phyloP scores from a whole-genome alignment of 92 coral and sea anemone genomes.

The Palythoa grandis region DNA sequence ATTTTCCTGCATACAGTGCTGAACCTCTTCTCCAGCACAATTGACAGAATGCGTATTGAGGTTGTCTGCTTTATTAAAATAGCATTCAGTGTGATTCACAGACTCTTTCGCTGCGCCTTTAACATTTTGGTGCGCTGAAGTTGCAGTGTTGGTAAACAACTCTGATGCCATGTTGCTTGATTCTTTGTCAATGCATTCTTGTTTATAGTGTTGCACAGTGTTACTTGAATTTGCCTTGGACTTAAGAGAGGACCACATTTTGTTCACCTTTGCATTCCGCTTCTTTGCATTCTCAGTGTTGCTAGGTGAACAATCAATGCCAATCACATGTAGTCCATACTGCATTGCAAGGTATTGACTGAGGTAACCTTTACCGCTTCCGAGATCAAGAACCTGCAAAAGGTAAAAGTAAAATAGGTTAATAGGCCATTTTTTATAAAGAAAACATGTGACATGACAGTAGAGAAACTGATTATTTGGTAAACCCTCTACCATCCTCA shows the following conservation, averaged over 20 bases:
- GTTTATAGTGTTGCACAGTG: background rate
- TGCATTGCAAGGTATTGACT: slow-evolving; percentile 76
- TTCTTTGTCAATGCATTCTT: background rate
- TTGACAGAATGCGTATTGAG: background rate
- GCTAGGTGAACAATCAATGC: slow-evolving; percentile 73
- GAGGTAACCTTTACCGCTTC: slow-evolving; percentile 90
- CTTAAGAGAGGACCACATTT: slow-evolving; percentile 62
- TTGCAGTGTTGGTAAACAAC: background rate
- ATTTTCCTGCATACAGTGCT: background rate
- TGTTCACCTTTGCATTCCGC: slow-evolving; percentile 71
- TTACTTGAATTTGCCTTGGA: slow-evolving; percentile 38
- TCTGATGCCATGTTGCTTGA: background rate
- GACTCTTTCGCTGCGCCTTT: background rate
- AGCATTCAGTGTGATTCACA: too few species aligned
- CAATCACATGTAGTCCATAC: slow-evolving; percentile 69
- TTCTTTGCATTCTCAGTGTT: slow-evolving; percentile 83
- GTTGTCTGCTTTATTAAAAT: background rate
- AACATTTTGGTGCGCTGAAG: background rate
- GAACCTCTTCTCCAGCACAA: background rate
- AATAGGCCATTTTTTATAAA: too few species aligned
- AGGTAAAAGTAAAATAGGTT: too few species aligned
- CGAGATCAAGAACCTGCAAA: slow-evolving; percentile 80
- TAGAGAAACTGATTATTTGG: too few species aligned
- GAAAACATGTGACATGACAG: too few species aligned
- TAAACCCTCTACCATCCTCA: too few species aligned